Conservation (phyloP, 2,113 vertebrate species). For the Leucoraja erinaceus region DNA sequence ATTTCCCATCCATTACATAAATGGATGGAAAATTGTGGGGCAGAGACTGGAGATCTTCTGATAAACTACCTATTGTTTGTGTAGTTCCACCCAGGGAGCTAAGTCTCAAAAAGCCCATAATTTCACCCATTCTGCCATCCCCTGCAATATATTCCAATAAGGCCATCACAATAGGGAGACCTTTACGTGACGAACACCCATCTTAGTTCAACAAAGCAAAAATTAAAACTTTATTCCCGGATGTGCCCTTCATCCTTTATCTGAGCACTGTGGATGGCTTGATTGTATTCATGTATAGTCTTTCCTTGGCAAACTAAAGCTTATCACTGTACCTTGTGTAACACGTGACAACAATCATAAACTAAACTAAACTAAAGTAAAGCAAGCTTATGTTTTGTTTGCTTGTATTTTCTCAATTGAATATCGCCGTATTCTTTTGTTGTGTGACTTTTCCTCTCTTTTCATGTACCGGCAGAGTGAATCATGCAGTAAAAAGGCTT, state of each 20-base stretch:
- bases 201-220: background rate
- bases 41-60: background rate
- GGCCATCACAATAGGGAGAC: background rate
- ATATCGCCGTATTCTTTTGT: background rate
- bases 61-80: background rate
- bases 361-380: too few species aligned
- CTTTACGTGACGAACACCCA: background rate
- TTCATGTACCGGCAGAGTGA: background rate
- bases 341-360: too few species aligned
- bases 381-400: background rate
- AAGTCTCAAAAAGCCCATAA: background rate
- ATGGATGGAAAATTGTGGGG: conserved; percentile 13
- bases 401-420: background rate
- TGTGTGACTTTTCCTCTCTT: background rate
- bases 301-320: too few species aligned
- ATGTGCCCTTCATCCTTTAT: too few species aligned
- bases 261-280: too few species aligned
- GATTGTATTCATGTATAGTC: too few species aligned
- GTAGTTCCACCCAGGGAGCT: background rate
- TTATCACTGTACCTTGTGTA: too few species aligned
- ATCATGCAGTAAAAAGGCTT: background rate
- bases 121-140: background rate
- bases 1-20: background rate
- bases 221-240: background rate
- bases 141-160: background rate